Percentiles rank a stretch among this genome's conserved stretches.
Evolutionary conservation across 1,140 invertebrate genomes (phyloP).

Genomic region (Bombyx mori): DNA sequence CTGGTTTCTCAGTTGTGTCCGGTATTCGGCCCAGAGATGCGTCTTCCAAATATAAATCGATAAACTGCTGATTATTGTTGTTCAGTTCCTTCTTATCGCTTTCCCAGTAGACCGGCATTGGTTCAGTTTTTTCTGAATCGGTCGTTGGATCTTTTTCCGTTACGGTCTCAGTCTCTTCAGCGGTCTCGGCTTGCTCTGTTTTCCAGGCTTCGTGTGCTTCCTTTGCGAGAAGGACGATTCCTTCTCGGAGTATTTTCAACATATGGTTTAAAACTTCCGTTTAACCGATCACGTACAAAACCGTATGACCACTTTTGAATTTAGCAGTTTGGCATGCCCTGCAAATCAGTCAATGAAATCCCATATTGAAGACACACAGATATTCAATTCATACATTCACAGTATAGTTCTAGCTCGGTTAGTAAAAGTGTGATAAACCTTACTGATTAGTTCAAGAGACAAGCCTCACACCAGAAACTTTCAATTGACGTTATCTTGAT

Average conservation of each 20-base stretch:
- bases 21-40: conserved; percentile 52
- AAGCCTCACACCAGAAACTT: no score
- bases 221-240: conserved; percentile 59
- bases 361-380: conserved; percentile 69
- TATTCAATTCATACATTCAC: conserved; percentile 47
- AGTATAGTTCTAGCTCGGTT: background rate
- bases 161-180: conserved; percentile 22
- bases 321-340: conserved; percentile 59
- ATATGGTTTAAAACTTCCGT: conserved; percentile 46
- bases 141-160: conserved; percentile 16
- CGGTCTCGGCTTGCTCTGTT: conserved; percentile 29
- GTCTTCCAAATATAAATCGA: conserved; percentile 49
- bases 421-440: background rate
- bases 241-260: conserved; percentile 60
- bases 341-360: conserved; percentile 64
- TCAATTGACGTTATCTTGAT: no score
- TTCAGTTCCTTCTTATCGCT: conserved; percentile 41
- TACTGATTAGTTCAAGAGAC: no score
- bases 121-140: conserved; percentile 31
- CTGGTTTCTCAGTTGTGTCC: conserved; percentile 43
- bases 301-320: conserved; percentile 40
- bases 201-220: conserved; percentile 32
- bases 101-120: conserved; percentile 63
- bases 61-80: conserved; percentile 45
- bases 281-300: conserved; percentile 47